A percentile compares a stretch with the other conserved stretches of the same genome.
Conservation (phyloP, 2,888 invertebrate species). For the Thereva nobilitata region DNA sequence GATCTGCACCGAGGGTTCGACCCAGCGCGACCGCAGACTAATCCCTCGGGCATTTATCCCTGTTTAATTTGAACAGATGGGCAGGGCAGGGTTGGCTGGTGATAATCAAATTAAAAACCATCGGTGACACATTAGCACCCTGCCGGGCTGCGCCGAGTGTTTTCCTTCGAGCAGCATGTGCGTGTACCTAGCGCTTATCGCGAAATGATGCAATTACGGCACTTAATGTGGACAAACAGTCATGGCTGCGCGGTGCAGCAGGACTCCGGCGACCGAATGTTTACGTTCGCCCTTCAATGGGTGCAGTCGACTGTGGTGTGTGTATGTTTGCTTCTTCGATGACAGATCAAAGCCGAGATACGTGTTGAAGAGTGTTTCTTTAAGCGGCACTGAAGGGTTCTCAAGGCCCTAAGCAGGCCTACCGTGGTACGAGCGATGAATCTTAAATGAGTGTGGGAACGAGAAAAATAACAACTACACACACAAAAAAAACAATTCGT, state of each 20-base stretch:
- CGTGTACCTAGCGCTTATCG: constrained; percentile 20
- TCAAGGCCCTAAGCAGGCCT: not conserved
- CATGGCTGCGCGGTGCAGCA: not conserved
- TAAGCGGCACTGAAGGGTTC: constrained; percentile 7
- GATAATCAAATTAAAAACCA: constrained; percentile 34
- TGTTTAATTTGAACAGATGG: constrained; percentile 36
- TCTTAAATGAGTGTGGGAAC: not conserved
- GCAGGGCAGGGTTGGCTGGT: not conserved
- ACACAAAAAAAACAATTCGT: not conserved
- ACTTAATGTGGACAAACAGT: constrained; percentile 30
- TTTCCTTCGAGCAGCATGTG: constrained; percentile 25
- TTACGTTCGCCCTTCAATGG: constrained; percentile 10
- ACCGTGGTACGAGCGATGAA: not conserved
- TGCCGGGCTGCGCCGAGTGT: constrained; percentile 3
- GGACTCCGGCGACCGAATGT: not conserved
- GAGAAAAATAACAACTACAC: not conserved
- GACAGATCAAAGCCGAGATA: constrained; percentile 10
- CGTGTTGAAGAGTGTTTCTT: constrained; percentile 33
- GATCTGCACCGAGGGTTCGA: too few relatives aligned
- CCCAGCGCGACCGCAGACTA: not conserved
- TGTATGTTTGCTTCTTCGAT: constrained; percentile 16
- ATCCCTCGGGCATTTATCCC: not conserved
- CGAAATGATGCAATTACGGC: constrained; percentile 29
- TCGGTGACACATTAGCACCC: constrained; percentile 34
- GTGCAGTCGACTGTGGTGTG: constrained; percentile 7